Percentiles rank a stretch among this genome's conserved stretches.
phyloP scores from a whole-genome alignment of 2,113 vertebrate species.

The Menura novaehollandiae region DNA sequence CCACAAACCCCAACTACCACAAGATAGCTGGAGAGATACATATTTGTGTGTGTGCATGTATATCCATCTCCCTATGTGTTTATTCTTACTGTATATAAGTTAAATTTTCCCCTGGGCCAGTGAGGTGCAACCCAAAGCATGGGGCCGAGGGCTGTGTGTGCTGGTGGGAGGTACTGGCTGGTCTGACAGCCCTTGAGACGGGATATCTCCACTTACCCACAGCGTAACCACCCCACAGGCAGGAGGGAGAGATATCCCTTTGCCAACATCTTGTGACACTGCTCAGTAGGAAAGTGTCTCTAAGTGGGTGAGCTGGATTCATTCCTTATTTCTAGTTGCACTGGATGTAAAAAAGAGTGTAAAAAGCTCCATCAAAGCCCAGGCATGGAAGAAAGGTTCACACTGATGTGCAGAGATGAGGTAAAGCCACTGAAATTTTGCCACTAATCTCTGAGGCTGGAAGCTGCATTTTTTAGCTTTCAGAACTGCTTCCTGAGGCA shows the following conservation, averaged over 20 bases:
- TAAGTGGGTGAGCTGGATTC: neutral
- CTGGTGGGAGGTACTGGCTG: neutral
- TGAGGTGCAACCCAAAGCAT: neutral
- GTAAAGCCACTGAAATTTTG: neutral
- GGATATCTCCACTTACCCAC: neutral
- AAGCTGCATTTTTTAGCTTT: neutral
- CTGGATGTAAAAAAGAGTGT: neutral
- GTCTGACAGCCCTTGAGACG: neutral
- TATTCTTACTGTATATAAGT: neutral
- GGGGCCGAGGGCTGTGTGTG: neutral
- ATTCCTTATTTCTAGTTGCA: neutral
- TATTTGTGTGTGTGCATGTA: neutral
- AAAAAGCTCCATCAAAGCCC: neutral
- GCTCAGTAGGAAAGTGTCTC: neutral
- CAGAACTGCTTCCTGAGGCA: neutral
- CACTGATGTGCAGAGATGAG: neutral
- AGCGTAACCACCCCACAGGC: neutral
- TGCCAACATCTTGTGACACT: rapidly evolving
- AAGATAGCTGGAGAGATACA: neutral
- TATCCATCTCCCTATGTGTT: too few species aligned
- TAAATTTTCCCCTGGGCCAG: neutral
- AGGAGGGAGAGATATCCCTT: neutral
- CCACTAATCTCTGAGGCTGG: neutral
- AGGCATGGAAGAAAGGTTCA: neutral
- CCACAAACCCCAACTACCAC: neutral